Percentiles rank a stretch among this genome's conserved stretches.
phyloP scores from a whole-genome alignment of 2,888 invertebrate genomes.

The Electrophaes corylata region DNA sequence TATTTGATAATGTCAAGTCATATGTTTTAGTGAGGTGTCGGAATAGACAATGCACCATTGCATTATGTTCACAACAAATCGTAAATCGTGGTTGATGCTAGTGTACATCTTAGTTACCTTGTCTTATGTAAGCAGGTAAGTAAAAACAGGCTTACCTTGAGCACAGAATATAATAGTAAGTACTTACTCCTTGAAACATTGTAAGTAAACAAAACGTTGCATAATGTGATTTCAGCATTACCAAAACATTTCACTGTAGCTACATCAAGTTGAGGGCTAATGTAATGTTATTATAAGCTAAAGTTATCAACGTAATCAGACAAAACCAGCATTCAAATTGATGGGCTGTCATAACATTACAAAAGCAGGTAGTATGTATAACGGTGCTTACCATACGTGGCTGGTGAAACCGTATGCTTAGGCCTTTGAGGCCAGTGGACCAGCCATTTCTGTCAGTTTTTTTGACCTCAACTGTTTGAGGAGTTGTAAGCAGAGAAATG shows the following conservation, averaged over 20 bases:
- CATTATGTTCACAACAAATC: slow-evolving; percentile 6
- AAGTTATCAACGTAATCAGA: not conserved
- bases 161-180: not conserved
- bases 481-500: not conserved
- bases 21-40: not conserved
- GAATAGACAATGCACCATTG: not conserved
- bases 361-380: slow-evolving; percentile 50
- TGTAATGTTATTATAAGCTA: too few species aligned
- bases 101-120: slow-evolving; percentile 6
- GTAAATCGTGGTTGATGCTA: slow-evolving; percentile 23
- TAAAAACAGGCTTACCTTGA: slow-evolving; percentile 9
- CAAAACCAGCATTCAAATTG: slow-evolving; percentile 27
- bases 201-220: slow-evolving; percentile 4
- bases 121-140: not conserved
- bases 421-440: slow-evolving; percentile 52
- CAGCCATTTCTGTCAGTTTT: slow-evolving; percentile 17
- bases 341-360: slow-evolving; percentile 44
- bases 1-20: not conserved
- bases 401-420: slow-evolving; percentile 52
- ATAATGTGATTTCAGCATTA: not conserved
- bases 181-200: not conserved
- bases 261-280: too few species aligned
- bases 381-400: slow-evolving; percentile 55
- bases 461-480: slow-evolving; percentile 9
- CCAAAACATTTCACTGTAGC: too few species aligned